Conservation (phyloP, 2,797 vertebrate genomes). For the Phylloscopus collybita region DNA sequence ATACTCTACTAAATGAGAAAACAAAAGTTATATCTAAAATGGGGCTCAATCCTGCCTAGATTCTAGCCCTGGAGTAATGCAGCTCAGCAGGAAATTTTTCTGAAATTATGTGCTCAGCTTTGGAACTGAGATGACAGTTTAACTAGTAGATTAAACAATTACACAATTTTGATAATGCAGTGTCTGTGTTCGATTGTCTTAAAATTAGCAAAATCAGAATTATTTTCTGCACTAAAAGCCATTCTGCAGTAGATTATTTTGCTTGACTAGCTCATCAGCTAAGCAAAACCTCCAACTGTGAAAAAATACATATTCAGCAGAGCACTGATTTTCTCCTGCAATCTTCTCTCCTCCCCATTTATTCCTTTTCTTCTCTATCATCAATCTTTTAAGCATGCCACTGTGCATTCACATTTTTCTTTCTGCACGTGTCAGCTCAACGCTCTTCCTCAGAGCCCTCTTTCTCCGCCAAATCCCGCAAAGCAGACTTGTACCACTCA, state of each 20-base stretch:
- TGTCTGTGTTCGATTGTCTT: not conserved
- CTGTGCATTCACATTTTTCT: constrained; percentile 62
- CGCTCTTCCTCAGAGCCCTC: constrained; percentile 26
- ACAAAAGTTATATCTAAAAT: not conserved
- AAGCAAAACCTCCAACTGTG: not conserved
- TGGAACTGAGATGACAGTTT: not conserved
- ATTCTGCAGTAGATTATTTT: not conserved
- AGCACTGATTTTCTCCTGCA: not conserved
- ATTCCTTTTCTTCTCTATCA: constrained; percentile 22
- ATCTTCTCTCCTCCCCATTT: not conserved
- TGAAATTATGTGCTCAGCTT: not conserved
- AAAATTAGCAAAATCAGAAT: not conserved
- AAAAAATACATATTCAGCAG: not conserved
- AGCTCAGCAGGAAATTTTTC: not conserved
- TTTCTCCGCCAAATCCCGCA: not conserved
- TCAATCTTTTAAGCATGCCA: constrained; percentile 43
- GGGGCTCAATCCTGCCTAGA: not conserved
- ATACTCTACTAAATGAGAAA: not conserved
- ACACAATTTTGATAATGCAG: not conserved
- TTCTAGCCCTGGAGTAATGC: not conserved
- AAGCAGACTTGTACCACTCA: constrained; percentile 40
- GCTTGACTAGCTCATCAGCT: constrained; percentile 23
- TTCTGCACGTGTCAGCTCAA: constrained; percentile 33
- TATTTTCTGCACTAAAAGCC: not conserved
- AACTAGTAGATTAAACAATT: not conserved